Evolutionary conservation across 2,888 invertebrate species (phyloP), one percentile per base, ranked within the genome.

Genomic region (Leucophora obtusa): DNA sequence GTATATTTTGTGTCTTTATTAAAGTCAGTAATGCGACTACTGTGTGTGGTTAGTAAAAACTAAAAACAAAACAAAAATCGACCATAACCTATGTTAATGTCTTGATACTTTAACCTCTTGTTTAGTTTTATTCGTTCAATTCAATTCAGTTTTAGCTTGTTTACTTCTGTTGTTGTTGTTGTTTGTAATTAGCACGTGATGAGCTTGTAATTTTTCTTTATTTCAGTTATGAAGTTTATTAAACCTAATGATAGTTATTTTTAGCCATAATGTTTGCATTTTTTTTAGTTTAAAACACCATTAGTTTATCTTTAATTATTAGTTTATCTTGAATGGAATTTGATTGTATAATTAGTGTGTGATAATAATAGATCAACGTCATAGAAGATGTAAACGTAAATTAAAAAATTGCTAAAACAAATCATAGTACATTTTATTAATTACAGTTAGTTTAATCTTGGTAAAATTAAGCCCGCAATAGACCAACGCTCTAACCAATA

Each of bases 81-180:
- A 60, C 59, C 75, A 69, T 75, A 75, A 75, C 62, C 69, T 69
- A 43, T n/a, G 69, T 11, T 54, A 68, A 75, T 43, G 1, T 53
- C 35, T 43, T 62, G 10, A 62, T 56, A 69, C 33, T 63, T 75
- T 63, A 69, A 69, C 62, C 68, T 62, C 28, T 18, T 60, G 15
- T 58, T 56, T 62, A 7, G 33, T 56, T 43, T 47, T 21, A n/a
- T n/a, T n/a, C n/a, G 35, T 21, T 56, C 17, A 15, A 8, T 58
- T 33, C n/a, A 24, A 9, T 35, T 50, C 21, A 24, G 18, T 68
- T 68, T 58, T 63, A 35, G 47, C 59, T 70, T 68, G 14, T 54
- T 65, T 60, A 35, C 21, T 21, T 38, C 38, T 43, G 7, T 33
- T 70, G 28, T 69, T 28, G 28, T 28, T 28, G 7, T 28, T 28